Percentiles rank a stretch among this genome's conserved stretches.
These are phyloP conservation scores for Druceiella hillmani DNA, from an alignment of 2,888 invertebrate species.

Conservation along the genomic window DNA sequence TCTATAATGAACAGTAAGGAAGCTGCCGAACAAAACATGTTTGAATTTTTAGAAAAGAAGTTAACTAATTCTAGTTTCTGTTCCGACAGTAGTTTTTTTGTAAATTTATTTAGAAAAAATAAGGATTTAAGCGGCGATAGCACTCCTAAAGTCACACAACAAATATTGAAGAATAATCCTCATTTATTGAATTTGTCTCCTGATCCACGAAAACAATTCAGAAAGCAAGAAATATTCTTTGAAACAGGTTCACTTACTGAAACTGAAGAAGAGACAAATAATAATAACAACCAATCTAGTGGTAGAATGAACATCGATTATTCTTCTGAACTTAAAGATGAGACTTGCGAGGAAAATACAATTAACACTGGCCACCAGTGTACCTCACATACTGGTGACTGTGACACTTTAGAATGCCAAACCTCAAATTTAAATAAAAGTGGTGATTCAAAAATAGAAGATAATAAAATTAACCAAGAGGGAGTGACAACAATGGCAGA, in stretches of 20 bases:
- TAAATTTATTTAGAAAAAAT: constrained; percentile 43
- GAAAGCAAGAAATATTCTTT: constrained; percentile 11
- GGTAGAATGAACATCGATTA: constrained; percentile 5
- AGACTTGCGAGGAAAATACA: no score
- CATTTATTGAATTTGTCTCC: constrained; percentile 36
- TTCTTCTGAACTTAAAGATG: no score
- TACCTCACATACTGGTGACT: no score
- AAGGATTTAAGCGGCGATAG: constrained; percentile 41
- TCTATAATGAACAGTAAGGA: constrained; percentile 40
- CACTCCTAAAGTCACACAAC: constrained; percentile 41
- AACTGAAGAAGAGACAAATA: constrained; percentile 23
- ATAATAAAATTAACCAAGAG: constrained; percentile 1
- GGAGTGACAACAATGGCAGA: constrained; percentile 34
- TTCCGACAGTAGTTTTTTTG: constrained; percentile 60
- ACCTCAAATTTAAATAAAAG: no score
- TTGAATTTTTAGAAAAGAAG: constrained; percentile 73
- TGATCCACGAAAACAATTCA: constrained; percentile 21
- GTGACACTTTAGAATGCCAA: no score
- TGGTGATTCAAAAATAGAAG: not conserved
- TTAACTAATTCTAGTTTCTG: constrained; percentile 67
- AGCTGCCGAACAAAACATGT: constrained; percentile 63
- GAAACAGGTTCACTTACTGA: no score
- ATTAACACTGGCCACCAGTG: constrained; percentile 9
- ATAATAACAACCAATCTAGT: no score
- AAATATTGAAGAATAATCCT: constrained; percentile 37